phyloP scores from a whole-genome alignment of 2,113 vertebrate genomes.

The Siphamia tubifer region DNA sequence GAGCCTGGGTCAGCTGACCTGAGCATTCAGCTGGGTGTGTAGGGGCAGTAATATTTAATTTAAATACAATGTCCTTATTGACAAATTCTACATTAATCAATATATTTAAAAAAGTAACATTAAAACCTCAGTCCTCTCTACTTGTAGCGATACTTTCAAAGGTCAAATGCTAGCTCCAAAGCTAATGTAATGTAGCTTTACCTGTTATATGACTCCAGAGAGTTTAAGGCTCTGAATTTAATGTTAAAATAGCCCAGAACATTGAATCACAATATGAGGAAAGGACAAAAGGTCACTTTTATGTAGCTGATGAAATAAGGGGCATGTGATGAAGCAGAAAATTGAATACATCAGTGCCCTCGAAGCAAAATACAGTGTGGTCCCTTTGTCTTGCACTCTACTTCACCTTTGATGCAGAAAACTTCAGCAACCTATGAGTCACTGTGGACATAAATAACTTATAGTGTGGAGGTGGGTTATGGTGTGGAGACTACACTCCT shows the following conservation, averaged over 20 bases:
- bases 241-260: not conserved
- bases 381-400: constrained; percentile 15
- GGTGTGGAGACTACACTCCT: not conserved
- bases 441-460: constrained; percentile 34
- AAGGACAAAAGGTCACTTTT: constrained; percentile 9
- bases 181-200: not conserved
- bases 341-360: constrained; percentile 17
- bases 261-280: not conserved
- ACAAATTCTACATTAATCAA: too few species aligned
- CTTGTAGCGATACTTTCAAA: not conserved
- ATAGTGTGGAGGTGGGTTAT: not conserved
- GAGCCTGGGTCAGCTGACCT: too few species aligned
- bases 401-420: constrained; percentile 38
- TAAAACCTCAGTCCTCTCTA: too few species aligned
- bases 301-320: constrained; percentile 15
- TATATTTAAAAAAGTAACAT: too few species aligned
- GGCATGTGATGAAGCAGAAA: constrained; percentile 30
- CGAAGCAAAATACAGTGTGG: not conserved
- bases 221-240: not conserved
- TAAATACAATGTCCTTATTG: too few species aligned
- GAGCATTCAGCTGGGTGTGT: too few species aligned
- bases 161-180: not conserved
- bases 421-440: constrained; percentile 16
- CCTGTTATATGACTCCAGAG: not conserved
- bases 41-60: too few species aligned